phyloP scores from a whole-genome alignment of 2,888 invertebrate species.

The Cataglyphis albicans region DNA sequence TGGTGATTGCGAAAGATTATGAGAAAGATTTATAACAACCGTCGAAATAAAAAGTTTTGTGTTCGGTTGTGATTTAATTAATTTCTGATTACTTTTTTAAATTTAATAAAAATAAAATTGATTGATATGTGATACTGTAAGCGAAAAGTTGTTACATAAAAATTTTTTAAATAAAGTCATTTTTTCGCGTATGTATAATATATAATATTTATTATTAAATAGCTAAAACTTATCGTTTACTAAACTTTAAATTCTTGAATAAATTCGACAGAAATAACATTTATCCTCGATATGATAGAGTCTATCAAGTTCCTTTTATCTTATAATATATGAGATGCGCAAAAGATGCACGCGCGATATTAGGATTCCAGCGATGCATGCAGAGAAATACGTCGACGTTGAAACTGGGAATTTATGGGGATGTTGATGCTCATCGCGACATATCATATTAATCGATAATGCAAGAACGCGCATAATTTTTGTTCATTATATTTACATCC shows the following conservation, averaged over 20 bases:
- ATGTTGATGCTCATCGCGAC: slow-evolving; percentile 46
- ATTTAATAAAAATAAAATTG: background rate
- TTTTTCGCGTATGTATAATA: background rate
- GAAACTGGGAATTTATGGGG: slow-evolving; percentile 35
- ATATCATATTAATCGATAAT: slow-evolving; percentile 35
- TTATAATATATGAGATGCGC: slow-evolving; percentile 48
- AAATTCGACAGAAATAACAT: slow-evolving; percentile 14
- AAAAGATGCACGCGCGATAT: slow-evolving; percentile 45
- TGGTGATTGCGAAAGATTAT: background rate
- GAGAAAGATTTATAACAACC: background rate
- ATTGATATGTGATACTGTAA: too few species aligned
- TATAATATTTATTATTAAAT: background rate
- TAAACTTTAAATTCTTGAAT: background rate
- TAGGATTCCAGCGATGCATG: slow-evolving; percentile 50
- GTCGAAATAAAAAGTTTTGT: background rate
- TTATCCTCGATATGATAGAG: slow-evolving; percentile 3
- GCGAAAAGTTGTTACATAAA: too few species aligned
- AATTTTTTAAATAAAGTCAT: background rate
- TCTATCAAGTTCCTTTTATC: slow-evolving; percentile 30
- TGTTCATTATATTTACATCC: slow-evolving; percentile 1
- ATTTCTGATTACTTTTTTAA: background rate
- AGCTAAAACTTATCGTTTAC: background rate
- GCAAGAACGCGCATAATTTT: slow-evolving; percentile 20
- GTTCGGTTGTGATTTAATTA: background rate
- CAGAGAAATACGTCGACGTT: slow-evolving; percentile 39